A percentile compares a stretch with the other conserved stretches of the same genome.
Evolutionary conservation across 2,888 invertebrate species (phyloP).

Genomic region (Cantharis lateralis): DNA sequence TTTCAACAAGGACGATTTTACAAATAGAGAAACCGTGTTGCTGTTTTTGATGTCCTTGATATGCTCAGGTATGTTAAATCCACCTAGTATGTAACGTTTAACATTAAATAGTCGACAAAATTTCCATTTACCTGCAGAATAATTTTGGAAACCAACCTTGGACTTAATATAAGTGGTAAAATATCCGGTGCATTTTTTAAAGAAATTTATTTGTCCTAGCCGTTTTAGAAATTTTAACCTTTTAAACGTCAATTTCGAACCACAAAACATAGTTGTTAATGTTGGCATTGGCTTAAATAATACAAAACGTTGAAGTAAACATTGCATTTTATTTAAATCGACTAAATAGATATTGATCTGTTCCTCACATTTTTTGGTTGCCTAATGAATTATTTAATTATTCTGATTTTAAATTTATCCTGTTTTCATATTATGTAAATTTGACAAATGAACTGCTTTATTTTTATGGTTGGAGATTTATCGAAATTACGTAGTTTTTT

Average conservation of each 20-base stretch:
- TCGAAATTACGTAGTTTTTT: neutral
- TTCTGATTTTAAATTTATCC: neutral
- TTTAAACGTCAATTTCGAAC: neutral
- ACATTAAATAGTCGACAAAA: neutral
- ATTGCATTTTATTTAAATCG: neutral
- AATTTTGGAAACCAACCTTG: conserved; percentile 6
- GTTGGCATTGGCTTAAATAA: neutral
- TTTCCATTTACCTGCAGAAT: neutral
- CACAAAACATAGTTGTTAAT: neutral
- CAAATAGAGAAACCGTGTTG: neutral
- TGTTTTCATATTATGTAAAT: neutral
- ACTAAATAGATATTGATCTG: neutral
- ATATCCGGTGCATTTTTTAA: conserved; percentile 8
- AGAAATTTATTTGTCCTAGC: neutral
- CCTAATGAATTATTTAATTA: neutral
- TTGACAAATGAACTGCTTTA: neutral
- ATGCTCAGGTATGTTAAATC: neutral
- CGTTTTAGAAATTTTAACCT: neutral
- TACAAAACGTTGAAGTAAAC: neutral
- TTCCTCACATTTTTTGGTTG: neutral
- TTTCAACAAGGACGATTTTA: neutral
- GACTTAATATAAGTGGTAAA: conserved; percentile 10
- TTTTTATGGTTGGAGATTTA: neutral
- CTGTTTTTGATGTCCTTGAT: neutral
- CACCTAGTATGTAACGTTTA: neutral